Conservation (phyloP, 2,888 invertebrate species). For the Dynastes tityus region DNA sequence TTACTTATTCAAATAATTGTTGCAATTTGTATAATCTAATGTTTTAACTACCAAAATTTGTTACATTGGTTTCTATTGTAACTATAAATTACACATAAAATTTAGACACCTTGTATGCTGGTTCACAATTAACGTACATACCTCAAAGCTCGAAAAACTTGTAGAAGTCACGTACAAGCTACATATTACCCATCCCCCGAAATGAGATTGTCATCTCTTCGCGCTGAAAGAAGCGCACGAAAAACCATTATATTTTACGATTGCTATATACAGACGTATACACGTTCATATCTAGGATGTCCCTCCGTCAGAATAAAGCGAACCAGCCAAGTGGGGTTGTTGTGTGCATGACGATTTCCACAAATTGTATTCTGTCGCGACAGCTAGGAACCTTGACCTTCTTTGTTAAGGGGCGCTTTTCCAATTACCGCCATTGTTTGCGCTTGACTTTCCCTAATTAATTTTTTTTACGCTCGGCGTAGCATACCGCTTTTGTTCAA, state of each 20-base stretch:
- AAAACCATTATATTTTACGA: neutral
- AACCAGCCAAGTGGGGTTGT: constrained; percentile 2
- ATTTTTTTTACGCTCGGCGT: constrained; percentile 22
- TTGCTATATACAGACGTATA: neutral
- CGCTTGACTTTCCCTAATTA: constrained; percentile 33
- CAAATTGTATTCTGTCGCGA: constrained; percentile 40
- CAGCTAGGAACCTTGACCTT: constrained; percentile 34
- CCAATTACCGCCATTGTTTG: constrained; percentile 36
- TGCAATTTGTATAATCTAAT: too few species aligned
- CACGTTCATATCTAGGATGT: neutral
- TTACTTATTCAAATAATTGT: too few species aligned
- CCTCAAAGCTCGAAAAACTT: neutral
- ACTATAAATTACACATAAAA: too few species aligned
- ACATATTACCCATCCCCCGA: neutral
- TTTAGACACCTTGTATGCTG: neutral
- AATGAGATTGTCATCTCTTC: neutral
- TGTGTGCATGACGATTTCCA: constrained; percentile 33
- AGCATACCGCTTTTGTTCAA: constrained; percentile 8
- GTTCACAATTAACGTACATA: neutral
- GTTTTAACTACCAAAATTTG: too few species aligned
- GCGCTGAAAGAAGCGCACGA: neutral
- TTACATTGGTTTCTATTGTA: too few species aligned
- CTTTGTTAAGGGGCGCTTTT: constrained; percentile 31
- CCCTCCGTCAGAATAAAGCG: constrained; percentile 1
- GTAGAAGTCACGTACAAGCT: too few species aligned